Evolutionary conservation across 2,797 vertebrate genomes (phyloP), one percentile per base, ranked within the genome.

Genomic region (Ambastaia sidthimunki): DNA sequence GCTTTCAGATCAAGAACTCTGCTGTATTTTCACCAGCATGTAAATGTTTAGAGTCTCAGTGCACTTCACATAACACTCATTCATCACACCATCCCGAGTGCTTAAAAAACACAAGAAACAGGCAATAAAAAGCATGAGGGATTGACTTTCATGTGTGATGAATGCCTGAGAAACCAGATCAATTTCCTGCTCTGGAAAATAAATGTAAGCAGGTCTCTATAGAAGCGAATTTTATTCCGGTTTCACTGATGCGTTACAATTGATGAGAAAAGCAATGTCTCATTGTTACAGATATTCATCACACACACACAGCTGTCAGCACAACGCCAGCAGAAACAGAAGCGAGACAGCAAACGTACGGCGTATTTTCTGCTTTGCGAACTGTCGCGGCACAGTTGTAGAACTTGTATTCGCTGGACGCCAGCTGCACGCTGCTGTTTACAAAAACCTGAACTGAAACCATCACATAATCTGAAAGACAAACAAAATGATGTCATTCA

Each of bases 311-410:
- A 69, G 21, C 68, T 19, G 81, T 87, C 86, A 84, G 80, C 84
- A 85, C 74, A 82, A 84, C 80, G 41, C 19, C 28, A 2, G 28
- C 28, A 28, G 28, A 2, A 2, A 28, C 28, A 89, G 84, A 80
- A 85, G 87, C 67, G 82, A 79, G 78, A 74, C 28, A 80, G 83
- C 85, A 50, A 74, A 97, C 98, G 97, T 92, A 99, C 98, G 97
- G 98, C 28, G 94, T 94, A 86, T 97, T 97, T 90, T 95, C 93
- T 4, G 90, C 88, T 86, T 95, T 95, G 88, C 90, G 95, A 90
- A 95, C 94, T 55, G 97, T 95, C 76, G 96, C 94, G 9, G 92
- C 93, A 71, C 97, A 99, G 91, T 97, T 96, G 70, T 99, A 99
- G 92, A 99, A 99, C 72, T 94, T 94, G 84, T 96, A 99, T 79